phyloP scores from a whole-genome alignment of 2,113 vertebrate genomes.

The Dromas ardeola region DNA sequence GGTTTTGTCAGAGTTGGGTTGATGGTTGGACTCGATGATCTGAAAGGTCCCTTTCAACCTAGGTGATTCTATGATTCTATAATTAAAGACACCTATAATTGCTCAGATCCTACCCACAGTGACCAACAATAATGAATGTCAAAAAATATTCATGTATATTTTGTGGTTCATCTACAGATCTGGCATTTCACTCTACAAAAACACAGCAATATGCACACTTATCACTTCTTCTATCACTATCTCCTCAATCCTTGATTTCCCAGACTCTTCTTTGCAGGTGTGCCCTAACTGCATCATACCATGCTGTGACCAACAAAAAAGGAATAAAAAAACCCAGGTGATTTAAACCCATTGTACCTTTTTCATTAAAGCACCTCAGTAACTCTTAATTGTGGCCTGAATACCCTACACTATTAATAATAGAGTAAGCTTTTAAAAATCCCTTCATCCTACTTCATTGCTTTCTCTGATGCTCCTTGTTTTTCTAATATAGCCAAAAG shows the following conservation, averaged over 20 bases:
- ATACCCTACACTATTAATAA: background rate
- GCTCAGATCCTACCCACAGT: background rate
- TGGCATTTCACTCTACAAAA: background rate
- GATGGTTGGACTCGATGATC: too few species aligned
- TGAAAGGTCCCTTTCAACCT: too few species aligned
- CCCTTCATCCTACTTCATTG: background rate
- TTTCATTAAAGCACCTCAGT: background rate
- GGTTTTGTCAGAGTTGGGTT: too few species aligned
- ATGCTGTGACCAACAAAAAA: background rate
- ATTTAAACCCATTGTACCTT: background rate
- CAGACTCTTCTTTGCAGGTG: background rate
- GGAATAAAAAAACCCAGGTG: background rate
- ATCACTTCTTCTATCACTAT: background rate
- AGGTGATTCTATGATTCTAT: too few species aligned
- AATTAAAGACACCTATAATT: background rate
- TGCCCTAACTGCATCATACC: background rate
- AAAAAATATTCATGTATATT: background rate
- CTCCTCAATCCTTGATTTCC: background rate
- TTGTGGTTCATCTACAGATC: background rate
- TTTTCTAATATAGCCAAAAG: background rate
- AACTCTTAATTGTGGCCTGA: background rate
- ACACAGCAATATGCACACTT: background rate
- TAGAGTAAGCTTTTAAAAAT: background rate
- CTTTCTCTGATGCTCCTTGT: background rate
- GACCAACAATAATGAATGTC: fast-evolving